These are phyloP conservation scores for Zeugodacus cucurbitae DNA, from an alignment of 1,140 invertebrate genomes.

Conservation along the genomic window DNA sequence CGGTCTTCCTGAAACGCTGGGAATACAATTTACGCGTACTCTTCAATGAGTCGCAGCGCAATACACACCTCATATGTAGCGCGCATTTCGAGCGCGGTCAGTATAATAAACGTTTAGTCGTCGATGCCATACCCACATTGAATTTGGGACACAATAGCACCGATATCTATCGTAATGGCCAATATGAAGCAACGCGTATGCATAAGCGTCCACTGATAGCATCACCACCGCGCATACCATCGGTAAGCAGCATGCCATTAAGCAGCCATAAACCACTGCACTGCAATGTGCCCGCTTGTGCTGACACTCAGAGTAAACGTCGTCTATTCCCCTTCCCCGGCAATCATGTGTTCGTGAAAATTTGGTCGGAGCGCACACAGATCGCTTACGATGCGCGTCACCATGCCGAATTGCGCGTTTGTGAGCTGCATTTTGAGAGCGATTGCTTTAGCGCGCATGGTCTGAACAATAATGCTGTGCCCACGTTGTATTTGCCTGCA, in stretches of 20 bases:
- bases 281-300: constrained; percentile 28
- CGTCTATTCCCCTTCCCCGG: background rate
- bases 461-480: constrained; percentile 15
- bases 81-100: constrained; percentile 28
- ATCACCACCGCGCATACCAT: constrained; percentile 57
- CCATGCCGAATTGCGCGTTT: background rate
- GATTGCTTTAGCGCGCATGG: background rate
- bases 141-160: constrained; percentile 58
- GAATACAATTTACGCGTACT: constrained; percentile 22
- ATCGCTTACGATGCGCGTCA: background rate
- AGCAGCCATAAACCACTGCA: constrained; percentile 43
- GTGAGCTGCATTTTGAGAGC: background rate
- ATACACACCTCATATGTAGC: constrained; percentile 11
- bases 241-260: constrained; percentile 58
- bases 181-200: constrained; percentile 51
- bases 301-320: background rate
- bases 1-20: constrained; percentile 20
- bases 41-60: constrained; percentile 1
- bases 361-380: constrained; percentile 6
- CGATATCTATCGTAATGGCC: constrained; percentile 60
- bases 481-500: background rate
- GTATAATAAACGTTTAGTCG: constrained; percentile 13
- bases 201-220: constrained; percentile 50
- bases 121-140: constrained; percentile 57
- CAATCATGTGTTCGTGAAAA: background rate